phyloP scores from a whole-genome alignment of 1,140 invertebrate species.

The Lerema accius region DNA sequence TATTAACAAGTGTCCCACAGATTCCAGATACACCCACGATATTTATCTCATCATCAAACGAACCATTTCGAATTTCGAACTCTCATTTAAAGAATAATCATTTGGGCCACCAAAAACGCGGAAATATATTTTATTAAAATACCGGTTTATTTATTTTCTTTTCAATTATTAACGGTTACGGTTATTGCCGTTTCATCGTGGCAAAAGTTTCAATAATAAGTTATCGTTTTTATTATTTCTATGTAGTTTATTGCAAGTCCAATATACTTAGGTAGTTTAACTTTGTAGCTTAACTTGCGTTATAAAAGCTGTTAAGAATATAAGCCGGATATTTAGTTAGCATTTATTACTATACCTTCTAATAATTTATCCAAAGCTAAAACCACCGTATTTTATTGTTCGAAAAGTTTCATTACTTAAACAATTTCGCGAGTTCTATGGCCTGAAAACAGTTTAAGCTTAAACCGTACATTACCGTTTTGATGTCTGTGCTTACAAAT shows the following conservation, averaged over 20 bases:
- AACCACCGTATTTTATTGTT: no score
- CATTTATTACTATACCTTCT: no score
- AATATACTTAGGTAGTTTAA: no score
- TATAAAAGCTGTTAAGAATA: no score
- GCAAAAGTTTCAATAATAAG: no score
- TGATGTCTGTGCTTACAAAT: slow-evolving; percentile 52
- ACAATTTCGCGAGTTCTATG: slow-evolving; percentile 3
- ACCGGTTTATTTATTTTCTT: background rate
- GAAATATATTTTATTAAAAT: slow-evolving; percentile 37
- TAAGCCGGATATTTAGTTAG: no score
- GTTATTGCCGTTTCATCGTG: no score
- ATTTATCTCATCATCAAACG: slow-evolving; percentile 75
- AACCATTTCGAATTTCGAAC: slow-evolving; percentile 52
- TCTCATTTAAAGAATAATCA: slow-evolving; percentile 53
- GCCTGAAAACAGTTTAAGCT: slow-evolving; percentile 25
- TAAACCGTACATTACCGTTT: slow-evolving; percentile 12
- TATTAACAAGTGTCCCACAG: slow-evolving; percentile 64
- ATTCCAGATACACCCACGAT: slow-evolving; percentile 57
- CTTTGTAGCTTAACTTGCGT: no score
- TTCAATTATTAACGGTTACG: background rate
- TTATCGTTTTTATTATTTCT: no score
- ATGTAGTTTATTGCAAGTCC: no score
- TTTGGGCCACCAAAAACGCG: slow-evolving; percentile 63
- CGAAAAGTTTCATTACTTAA: no score
- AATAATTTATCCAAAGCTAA: no score